Conservation (phyloP, 2,888 invertebrate species). For the Zygogramma bicolorata region DNA sequence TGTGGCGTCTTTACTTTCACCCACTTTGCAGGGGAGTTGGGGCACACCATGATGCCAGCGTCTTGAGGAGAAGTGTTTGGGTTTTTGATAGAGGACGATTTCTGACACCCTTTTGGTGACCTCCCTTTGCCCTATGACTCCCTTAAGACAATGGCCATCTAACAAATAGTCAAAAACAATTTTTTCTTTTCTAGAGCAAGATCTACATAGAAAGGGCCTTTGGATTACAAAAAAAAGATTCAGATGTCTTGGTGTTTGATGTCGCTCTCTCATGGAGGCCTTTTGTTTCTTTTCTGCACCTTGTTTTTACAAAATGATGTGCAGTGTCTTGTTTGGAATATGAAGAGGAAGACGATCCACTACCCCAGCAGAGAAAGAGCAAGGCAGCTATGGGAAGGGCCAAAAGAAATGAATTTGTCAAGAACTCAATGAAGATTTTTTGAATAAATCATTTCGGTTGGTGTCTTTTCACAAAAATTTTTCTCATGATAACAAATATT, state of each 20-base stretch:
- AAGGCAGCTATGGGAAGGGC: slow-evolving; percentile 1
- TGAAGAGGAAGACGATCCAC: not conserved
- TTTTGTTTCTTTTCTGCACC: not conserved
- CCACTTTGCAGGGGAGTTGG: not conserved
- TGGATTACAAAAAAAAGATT: slow-evolving; percentile 4
- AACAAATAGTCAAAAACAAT: not conserved
- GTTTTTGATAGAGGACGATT: not conserved
- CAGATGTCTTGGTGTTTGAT: slow-evolving; percentile 8
- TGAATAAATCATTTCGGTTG: not conserved
- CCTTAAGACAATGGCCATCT: too few relatives aligned
- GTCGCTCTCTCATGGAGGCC: not conserved
- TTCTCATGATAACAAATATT: not conserved
- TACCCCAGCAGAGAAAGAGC: not conserved
- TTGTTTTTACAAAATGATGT: not conserved
- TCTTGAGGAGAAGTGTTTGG: not conserved
- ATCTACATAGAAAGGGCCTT: not conserved
- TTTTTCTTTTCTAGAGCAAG: not conserved
- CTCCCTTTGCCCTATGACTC: too few relatives aligned
- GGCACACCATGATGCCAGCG: too few relatives aligned
- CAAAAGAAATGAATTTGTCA: slow-evolving; percentile 3
- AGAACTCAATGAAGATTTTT: too few relatives aligned
- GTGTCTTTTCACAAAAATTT: not conserved
- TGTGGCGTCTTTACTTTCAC: not conserved
- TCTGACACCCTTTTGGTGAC: too few relatives aligned
- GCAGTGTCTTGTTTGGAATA: not conserved